A percentile compares a stretch with the other conserved stretches of the same genome.
Conservation (phyloP, 2,797 vertebrate genomes). For the Natrix natrix region DNA sequence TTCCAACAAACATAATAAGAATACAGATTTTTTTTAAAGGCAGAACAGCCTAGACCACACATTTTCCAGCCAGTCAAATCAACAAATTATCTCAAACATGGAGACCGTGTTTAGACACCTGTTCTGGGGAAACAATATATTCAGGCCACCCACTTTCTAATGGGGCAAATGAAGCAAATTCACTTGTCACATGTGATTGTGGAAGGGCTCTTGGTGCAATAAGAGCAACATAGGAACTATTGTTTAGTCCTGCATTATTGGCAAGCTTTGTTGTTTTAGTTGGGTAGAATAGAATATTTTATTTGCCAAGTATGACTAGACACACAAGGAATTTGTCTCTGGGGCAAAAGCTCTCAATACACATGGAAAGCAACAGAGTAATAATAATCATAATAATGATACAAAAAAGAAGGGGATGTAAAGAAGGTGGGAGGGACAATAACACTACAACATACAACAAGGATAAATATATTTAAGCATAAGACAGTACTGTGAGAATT, state of each 20-base stretch:
- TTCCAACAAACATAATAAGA: neutral
- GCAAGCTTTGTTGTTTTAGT: neutral
- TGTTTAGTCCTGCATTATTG: neutral
- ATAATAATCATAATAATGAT: neutral
- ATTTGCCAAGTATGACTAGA: neutral
- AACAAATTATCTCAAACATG: neutral
- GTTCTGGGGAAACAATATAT: neutral
- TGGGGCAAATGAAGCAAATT: neutral
- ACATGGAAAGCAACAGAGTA: neutral
- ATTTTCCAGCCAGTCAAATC: neutral
- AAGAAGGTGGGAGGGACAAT: neutral
- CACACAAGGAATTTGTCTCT: neutral
- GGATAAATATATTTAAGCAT: neutral
- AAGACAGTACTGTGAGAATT: neutral
- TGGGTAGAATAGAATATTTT: neutral
- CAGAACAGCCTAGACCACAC: neutral
- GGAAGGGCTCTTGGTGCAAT: neutral
- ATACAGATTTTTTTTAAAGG: neutral
- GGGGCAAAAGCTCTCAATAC: neutral
- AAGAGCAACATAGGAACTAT: neutral
- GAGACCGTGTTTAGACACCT: neutral
- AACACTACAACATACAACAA: neutral
- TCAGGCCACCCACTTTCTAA: neutral
- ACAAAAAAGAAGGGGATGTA: neutral
- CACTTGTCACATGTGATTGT: neutral